Base-by-base conservation (phyloP, 2,888 invertebrate species). In the Phrixothrix hirtus region DNA sequence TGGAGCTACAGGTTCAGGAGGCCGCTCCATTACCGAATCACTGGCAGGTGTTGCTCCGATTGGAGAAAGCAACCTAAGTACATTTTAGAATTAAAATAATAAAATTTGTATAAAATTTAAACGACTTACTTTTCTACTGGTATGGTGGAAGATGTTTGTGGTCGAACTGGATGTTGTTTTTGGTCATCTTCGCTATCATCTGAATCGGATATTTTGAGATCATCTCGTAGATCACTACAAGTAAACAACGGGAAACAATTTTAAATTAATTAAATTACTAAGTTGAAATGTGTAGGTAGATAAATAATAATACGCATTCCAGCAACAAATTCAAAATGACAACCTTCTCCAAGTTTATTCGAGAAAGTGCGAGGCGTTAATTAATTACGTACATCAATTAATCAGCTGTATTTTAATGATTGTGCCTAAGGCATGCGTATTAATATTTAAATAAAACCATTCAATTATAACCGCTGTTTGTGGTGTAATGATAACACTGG, bases 141-240 rank as follows among this genome's bases (percentile, higher is more conserved):
- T 60, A 77, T 72, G 64, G 77, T 67, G 36, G 70, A 66, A 54
- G 70, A 54, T 58, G 27, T 14, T 29, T 67, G 65, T 57, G 65
- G 45, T 45, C 61, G 43, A 49, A 65, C 60, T 51, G 60, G 60
- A 31, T 46, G 30, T 39, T 35, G 38, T 49, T 72, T 72, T 35
- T 68, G 66, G 46, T 89, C 89, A 68, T 90, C 89, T 64, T 91
- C 90, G 67, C 89, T 90, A 72, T 89, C 79, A 57, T 81, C 90
- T 11, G 90, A 89, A 27, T 55, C 50, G 16, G 55, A 63, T 50
- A 90, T 75, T 53, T 84, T 84, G 62, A 90, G 79, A 76, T 90
- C 89, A 72, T 84, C 84, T 63, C 79, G 77, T 60, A 85, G 73
- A 65, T 80, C 79, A 42, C 82, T 81, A 75, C n/a, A 77, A 77